phyloP scores from a whole-genome alignment of 2,113 vertebrate species.

The Atractosteus spatula region DNA sequence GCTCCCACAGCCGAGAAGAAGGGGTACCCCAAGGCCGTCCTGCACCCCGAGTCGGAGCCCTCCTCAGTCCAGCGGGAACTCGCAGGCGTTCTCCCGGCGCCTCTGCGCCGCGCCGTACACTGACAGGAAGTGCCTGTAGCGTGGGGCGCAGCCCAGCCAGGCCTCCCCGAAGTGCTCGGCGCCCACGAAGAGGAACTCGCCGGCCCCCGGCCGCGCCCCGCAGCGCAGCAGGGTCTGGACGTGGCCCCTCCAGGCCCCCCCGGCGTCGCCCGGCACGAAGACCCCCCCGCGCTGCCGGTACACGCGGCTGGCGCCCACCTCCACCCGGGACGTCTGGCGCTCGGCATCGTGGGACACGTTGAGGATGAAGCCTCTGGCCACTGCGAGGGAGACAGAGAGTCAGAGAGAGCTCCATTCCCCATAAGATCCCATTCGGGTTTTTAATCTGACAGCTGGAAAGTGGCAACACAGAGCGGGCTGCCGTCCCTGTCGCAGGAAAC shows the following conservation, averaged over 20 bases:
- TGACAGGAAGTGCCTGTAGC: conserved; percentile 69
- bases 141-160: conserved; percentile 78
- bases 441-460: too few species aligned
- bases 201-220: conserved; percentile 64
- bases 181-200: conserved; percentile 79
- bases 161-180: conserved; percentile 76
- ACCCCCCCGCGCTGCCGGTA: conserved; percentile 68
- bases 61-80: conserved; percentile 66
- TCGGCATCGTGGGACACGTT: conserved; percentile 56
- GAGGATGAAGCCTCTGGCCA: conserved; percentile 71
- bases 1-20: neutral
- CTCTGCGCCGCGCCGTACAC: conserved; percentile 61
- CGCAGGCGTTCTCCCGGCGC: conserved; percentile 62
- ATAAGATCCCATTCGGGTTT: too few species aligned
- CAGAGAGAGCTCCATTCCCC: too few species aligned
- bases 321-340: conserved; percentile 57
- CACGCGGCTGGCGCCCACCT: conserved; percentile 50
- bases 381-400: conserved; percentile 42
- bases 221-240: conserved; percentile 65
- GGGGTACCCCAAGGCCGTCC: neutral
- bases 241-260: conserved; percentile 54
- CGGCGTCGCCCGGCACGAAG: conserved; percentile 53
- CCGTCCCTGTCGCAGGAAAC: too few species aligned
- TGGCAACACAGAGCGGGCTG: too few species aligned
- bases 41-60: conserved; percentile 6